These are phyloP conservation scores for Heliothis virescens DNA, from an alignment of 1,140 invertebrate genomes.

Conservation along the genomic window DNA sequence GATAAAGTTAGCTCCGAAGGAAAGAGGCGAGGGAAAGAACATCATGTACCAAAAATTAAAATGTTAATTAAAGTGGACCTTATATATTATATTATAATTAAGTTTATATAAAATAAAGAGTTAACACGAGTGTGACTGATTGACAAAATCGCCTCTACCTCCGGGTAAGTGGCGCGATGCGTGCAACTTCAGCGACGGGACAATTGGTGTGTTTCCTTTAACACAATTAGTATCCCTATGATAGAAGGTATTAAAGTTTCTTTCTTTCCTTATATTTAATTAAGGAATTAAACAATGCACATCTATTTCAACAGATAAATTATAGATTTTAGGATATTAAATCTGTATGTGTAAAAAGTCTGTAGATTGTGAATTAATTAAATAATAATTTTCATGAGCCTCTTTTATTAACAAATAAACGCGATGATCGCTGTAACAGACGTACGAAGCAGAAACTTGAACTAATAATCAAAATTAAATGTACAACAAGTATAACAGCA, in stretches of 20 bases:
- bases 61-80: neutral
- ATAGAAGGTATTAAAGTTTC: slow-evolving; percentile 19
- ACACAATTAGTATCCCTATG: neutral
- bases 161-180: slow-evolving; percentile 43
- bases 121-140: slow-evolving; percentile 35
- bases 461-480: too few relatives aligned
- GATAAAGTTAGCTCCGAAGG: neutral
- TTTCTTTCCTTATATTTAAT: neutral
- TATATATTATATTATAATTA: slow-evolving; percentile 34
- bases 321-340: too few relatives aligned
- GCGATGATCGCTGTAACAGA: too few relatives aligned
- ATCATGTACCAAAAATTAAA: neutral
- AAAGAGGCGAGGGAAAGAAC: neutral
- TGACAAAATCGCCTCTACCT: slow-evolving; percentile 45
- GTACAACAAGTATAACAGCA: too few relatives aligned
- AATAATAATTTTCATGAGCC: too few relatives aligned
- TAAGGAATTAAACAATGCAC: too few relatives aligned
- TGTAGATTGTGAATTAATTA: too few relatives aligned
- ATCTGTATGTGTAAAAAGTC: too few relatives aligned
- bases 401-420: too few relatives aligned
- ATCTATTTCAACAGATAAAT: too few relatives aligned
- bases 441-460: too few relatives aligned
- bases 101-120: slow-evolving; percentile 29
- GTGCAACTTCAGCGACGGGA: neutral
- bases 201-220: slow-evolving; percentile 25